Percentiles rank a stretch among this genome's conserved stretches.
Evolutionary conservation across 2,888 invertebrate genomes (phyloP).

Genomic region (Lampropteryx suffumata): DNA sequence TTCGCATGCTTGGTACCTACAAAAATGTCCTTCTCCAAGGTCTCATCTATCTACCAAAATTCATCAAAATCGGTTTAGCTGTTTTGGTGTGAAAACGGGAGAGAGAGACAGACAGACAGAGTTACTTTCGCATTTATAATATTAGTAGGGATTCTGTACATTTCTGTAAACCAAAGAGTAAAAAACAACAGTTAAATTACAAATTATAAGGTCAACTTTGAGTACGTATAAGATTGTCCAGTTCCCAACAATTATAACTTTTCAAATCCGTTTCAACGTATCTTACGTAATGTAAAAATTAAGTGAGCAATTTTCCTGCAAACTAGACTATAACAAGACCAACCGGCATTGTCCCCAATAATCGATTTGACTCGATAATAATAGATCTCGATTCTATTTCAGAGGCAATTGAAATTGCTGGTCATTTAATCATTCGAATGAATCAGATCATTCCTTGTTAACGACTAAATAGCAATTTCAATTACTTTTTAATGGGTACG

Average conservation of each 20-base stretch:
- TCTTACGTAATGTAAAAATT: constrained; percentile 48
- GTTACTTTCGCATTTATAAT: too few species aligned
- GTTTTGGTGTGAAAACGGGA: too few species aligned
- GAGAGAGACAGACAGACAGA: too few species aligned
- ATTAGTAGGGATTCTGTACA: too few species aligned
- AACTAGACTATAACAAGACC: constrained; percentile 47
- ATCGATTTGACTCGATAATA: constrained; percentile 47
- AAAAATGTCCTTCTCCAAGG: too few species aligned
- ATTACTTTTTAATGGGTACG: constrained; percentile 15
- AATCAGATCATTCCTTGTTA: constrained; percentile 19
- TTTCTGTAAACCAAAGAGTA: too few species aligned
- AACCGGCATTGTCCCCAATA: constrained; percentile 49
- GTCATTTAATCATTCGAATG: constrained; percentile 24
- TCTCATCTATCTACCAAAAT: too few species aligned
- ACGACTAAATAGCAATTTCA: constrained; percentile 22
- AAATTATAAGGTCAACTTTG: too few species aligned
- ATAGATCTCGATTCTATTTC: constrained; percentile 44
- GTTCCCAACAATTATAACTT: constrained; percentile 7
- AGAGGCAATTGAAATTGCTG: constrained; percentile 25
- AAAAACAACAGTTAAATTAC: too few species aligned
- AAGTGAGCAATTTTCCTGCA: constrained; percentile 56
- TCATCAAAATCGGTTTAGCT: too few species aligned
- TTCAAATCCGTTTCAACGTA: constrained; percentile 18
- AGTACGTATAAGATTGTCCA: too few species aligned
- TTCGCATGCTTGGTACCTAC: too few species aligned